Evolutionary conservation across 2,888 invertebrate genomes (phyloP).

Genomic region (Chloromyia formosa): DNA sequence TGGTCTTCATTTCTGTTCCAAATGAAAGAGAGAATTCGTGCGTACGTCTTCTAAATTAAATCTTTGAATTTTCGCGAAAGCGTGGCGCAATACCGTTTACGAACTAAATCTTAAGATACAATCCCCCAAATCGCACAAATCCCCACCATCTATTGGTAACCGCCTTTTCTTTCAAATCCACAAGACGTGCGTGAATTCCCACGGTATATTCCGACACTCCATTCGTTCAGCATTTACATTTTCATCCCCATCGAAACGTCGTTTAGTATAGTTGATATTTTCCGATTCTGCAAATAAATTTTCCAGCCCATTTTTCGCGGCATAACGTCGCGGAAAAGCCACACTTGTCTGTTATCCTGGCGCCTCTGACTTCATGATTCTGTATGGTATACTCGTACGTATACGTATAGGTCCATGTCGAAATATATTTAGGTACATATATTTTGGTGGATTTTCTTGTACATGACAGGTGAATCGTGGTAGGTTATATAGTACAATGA

Average conservation of each 20-base stretch:
- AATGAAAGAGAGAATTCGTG: too few relatives aligned
- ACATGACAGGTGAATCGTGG: conserved; percentile 5
- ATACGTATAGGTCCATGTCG: background rate
- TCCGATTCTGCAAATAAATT: conserved; percentile 31
- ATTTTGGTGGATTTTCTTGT: conserved; percentile 10
- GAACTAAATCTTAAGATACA: too few relatives aligned
- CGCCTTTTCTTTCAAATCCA: background rate
- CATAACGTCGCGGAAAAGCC: conserved; percentile 8
- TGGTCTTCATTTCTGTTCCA: too few relatives aligned
- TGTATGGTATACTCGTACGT: background rate
- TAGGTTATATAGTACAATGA: too few relatives aligned
- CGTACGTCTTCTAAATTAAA: too few relatives aligned
- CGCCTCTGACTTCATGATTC: background rate
- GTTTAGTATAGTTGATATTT: conserved; percentile 15
- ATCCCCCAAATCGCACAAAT: too few relatives aligned
- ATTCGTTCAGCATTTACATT: background rate
- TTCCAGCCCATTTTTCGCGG: conserved; percentile 21
- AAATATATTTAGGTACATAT: conserved; percentile 20
- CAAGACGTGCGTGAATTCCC: background rate
- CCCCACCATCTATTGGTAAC: too few relatives aligned
- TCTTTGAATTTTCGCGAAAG: too few relatives aligned
- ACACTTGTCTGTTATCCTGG: conserved; percentile 1
- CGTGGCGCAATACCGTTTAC: too few relatives aligned
- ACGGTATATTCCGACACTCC: conserved; percentile 5
- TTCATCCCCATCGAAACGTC: background rate